phyloP scores from a whole-genome alignment of 2,797 vertebrate genomes.

The Chrosomus eos region DNA sequence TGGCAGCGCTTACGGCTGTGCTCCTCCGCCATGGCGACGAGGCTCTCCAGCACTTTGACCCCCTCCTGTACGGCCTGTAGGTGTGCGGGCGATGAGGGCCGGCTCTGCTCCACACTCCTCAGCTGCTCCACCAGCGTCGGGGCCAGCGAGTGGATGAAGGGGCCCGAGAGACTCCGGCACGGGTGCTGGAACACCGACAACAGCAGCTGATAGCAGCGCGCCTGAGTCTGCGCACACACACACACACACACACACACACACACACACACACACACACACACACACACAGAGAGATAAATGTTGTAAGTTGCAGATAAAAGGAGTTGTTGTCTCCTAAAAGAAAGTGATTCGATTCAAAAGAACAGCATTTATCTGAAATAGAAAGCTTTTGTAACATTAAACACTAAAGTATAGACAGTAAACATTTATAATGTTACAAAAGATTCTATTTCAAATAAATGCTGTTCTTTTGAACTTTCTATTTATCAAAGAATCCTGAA shows the following conservation, averaged over 20 bases:
- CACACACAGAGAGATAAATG: no score
- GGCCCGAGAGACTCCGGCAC: slow-evolving; percentile 90
- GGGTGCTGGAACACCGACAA: slow-evolving; percentile 96
- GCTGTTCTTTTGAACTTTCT: no score
- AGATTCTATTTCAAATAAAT: no score
- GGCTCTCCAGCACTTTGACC: slow-evolving; percentile 91
- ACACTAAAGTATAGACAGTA: no score
- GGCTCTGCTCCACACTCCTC: slow-evolving; percentile 88
- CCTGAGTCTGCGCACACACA: slow-evolving; percentile 98
- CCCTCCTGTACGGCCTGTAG: slow-evolving; percentile 95
- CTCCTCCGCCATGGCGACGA: slow-evolving; percentile 94
- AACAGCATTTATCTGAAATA: no score
- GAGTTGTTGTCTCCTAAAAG: neutral
- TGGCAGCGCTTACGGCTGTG: slow-evolving; percentile 88
- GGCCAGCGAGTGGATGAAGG: slow-evolving; percentile 94
- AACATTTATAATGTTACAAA: no score
- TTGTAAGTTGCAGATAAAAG: neutral
- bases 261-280: no score
- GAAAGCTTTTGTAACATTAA: no score
- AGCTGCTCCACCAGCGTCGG: slow-evolving; percentile 95
- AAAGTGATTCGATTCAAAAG: neutral
- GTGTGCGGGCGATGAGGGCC: slow-evolving; percentile 82
- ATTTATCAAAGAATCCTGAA: no score
- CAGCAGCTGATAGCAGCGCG: slow-evolving; percentile 95
- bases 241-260: neutral